Evolutionary conservation across 2,113 vertebrate species (phyloP).

Genomic region (Probosciger aterrimus): DNA sequence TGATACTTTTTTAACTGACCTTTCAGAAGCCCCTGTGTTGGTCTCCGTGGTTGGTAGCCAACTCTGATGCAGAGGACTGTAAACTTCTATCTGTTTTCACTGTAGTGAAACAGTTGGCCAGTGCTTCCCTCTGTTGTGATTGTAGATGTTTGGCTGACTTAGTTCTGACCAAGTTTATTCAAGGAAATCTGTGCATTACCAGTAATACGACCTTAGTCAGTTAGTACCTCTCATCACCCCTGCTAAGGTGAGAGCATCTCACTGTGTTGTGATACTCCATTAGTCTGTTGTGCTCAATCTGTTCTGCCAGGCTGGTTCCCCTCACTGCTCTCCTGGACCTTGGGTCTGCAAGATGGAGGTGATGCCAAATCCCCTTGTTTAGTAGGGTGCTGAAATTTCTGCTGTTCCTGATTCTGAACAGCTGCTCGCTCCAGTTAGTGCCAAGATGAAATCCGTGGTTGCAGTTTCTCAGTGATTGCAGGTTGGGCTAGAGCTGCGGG

Average conservation of each 20-base stretch:
- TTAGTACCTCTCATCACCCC: background rate
- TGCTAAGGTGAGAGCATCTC: background rate
- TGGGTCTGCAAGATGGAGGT: background rate
- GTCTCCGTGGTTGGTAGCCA: background rate
- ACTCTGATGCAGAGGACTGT: background rate
- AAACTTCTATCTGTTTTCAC: background rate
- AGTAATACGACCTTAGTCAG: background rate
- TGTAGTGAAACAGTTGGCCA: background rate
- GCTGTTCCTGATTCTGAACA: background rate
- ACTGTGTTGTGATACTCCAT: accelerated
- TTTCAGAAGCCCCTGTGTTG: background rate
- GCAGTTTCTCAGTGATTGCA: background rate
- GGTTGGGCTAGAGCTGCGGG: background rate
- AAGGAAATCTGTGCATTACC: background rate
- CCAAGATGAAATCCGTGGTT: background rate
- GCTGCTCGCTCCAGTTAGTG: background rate
- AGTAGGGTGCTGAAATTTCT: background rate
- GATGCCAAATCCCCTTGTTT: background rate
- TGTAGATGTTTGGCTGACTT: background rate
- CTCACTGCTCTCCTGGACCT: accelerated
- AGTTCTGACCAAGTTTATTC: background rate
- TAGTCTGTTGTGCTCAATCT: background rate
- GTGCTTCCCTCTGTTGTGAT: background rate
- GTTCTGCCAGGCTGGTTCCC: background rate
- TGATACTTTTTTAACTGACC: background rate